Conservation (phyloP, 2,113 vertebrate genomes). For the Cepphus grylle region DNA sequence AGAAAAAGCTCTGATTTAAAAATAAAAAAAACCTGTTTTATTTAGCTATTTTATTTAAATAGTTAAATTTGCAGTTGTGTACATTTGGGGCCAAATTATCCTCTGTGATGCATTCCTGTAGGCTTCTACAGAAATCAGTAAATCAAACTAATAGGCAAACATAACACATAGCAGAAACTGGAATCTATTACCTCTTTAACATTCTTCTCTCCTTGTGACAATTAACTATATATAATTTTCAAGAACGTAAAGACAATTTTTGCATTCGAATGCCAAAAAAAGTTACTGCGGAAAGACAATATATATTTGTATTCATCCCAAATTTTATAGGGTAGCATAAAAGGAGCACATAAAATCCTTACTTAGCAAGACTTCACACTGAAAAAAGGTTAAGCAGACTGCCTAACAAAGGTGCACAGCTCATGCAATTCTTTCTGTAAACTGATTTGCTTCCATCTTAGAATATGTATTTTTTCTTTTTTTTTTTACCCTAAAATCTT, state of each 20-base stretch:
- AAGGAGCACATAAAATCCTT: neutral
- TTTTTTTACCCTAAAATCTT: neutral
- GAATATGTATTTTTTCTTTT: neutral
- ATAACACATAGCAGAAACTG: neutral
- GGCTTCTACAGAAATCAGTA: neutral
- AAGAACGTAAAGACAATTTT: neutral
- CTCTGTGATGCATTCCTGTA: neutral
- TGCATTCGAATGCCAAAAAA: neutral
- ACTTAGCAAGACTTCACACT: neutral
- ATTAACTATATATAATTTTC: neutral
- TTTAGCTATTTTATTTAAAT: neutral
- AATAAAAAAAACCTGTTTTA: neutral
- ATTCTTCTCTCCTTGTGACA: neutral
- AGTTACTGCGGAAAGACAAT: neutral
- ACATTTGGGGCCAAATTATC: neutral
- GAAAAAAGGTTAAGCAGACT: neutral
- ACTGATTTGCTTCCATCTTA: neutral
- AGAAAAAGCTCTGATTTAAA: neutral
- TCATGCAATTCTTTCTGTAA: neutral
- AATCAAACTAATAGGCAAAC: neutral
- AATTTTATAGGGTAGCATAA: neutral
- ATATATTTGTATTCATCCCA: rapidly evolving
- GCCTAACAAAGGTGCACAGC: neutral
- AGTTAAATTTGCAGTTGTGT: neutral
- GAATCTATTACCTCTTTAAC: neutral